A percentile compares a stretch with the other conserved stretches of the same genome.
phyloP scores from a whole-genome alignment of 2,113 vertebrate species.

The Zosterops borbonicus region DNA sequence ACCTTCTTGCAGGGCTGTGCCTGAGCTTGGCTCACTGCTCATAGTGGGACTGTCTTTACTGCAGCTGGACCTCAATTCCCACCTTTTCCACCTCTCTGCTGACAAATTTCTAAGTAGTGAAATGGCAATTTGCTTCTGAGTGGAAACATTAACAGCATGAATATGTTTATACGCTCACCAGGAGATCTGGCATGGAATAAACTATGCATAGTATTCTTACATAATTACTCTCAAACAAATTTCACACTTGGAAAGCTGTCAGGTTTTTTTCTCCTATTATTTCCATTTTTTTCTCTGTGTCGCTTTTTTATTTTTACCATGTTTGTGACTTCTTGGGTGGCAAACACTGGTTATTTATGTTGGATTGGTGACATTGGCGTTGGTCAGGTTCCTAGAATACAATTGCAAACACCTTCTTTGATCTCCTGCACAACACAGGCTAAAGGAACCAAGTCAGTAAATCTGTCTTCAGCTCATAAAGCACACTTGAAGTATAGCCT shows the following conservation, averaged over 20 bases:
- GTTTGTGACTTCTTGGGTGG: conserved; percentile 16
- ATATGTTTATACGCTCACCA: neutral
- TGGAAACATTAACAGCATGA: neutral
- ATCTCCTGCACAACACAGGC: neutral
- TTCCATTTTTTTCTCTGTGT: neutral
- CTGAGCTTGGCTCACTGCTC: neutral
- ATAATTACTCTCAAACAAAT: neutral
- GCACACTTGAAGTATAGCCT: conserved; percentile 11
- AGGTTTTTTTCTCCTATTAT: neutral
- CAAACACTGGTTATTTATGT: neutral
- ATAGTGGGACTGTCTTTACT: rapidly evolving
- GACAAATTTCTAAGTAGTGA: neutral
- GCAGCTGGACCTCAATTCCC: neutral
- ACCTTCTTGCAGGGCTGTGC: neutral
- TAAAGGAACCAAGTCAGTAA: conserved; percentile 23
- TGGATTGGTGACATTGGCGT: neutral
- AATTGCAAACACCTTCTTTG: conserved; percentile 23
- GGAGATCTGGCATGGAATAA: conserved; percentile 4
- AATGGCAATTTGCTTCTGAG: neutral
- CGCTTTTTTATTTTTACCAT: neutral
- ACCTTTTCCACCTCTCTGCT: neutral
- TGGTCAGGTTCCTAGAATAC: conserved; percentile 10
- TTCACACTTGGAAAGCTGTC: neutral
- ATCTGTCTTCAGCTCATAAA: conserved; percentile 52
- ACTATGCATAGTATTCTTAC: neutral